Conservation (phyloP, 2,797 vertebrate species). For the Spheniscus humboldti region DNA sequence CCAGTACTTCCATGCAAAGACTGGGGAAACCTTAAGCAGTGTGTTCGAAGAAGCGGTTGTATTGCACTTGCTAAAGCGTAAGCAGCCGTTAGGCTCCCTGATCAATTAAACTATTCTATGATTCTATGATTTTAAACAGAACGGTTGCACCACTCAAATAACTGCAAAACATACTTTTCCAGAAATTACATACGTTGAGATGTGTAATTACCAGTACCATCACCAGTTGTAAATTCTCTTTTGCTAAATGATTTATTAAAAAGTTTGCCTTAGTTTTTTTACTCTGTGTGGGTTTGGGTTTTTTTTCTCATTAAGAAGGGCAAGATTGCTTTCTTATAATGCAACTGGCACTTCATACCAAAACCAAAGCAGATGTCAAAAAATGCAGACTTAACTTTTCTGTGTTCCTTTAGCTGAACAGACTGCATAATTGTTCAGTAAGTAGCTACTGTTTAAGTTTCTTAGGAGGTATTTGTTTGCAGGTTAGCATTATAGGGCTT, state of each 20-base stretch:
- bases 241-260: background rate
- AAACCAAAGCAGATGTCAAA: background rate
- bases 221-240: background rate
- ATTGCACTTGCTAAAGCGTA: background rate
- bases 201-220: background rate
- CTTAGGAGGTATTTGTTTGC: background rate
- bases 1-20: background rate
- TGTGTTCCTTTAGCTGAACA: background rate
- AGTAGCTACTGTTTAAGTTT: background rate
- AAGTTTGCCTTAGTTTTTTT: background rate
- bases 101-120: background rate
- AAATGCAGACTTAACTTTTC: background rate
- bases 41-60: background rate
- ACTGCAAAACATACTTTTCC: background rate
- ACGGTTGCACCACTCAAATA: background rate
- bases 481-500: background rate
- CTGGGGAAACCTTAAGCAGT: background rate
- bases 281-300: accelerated
- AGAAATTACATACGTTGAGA: accelerated
- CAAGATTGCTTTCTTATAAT: background rate
- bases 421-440: accelerated
- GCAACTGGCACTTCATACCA: background rate
- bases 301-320: background rate
- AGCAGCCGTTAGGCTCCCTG: background rate
- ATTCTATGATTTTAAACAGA: background rate